These are phyloP conservation scores for Cephus pygmeus DNA, from an alignment of 2,888 invertebrate genomes.

Conservation along the genomic window DNA sequence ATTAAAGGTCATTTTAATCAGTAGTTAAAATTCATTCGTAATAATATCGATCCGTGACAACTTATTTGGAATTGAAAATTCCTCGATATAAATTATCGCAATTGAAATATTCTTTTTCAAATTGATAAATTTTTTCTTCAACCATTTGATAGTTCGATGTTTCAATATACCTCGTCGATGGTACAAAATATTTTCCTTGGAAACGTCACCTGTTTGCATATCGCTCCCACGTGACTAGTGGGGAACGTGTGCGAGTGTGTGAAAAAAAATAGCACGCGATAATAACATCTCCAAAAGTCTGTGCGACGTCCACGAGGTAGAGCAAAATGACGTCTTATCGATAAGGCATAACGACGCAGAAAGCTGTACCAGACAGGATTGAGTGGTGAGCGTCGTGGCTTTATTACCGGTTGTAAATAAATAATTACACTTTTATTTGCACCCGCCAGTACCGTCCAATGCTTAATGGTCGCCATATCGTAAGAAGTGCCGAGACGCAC, in stretches of 20 bases:
- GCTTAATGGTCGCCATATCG: background rate
- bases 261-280: background rate
- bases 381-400: slow-evolving; percentile 15
- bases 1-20: slow-evolving; percentile 25
- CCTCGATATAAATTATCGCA: too few species aligned
- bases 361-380: background rate
- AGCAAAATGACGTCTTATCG: slow-evolving; percentile 9
- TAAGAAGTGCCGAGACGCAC: background rate
- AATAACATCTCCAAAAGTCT: background rate
- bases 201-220: background rate
- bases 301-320: background rate
- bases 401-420: slow-evolving; percentile 38
- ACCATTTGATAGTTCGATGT: too few species aligned
- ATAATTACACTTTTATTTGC: slow-evolving; percentile 31
- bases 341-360: slow-evolving; percentile 7
- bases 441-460: background rate
- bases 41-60: too few species aligned
- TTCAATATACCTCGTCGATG: too few species aligned
- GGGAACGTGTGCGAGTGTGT: background rate
- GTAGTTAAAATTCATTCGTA: too few species aligned
- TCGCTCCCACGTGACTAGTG: background rate
- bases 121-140: too few species aligned
- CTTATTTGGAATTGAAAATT: too few species aligned
- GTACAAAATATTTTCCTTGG: background rate
- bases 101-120: too few species aligned